phyloP scores from a whole-genome alignment of 92 coral and sea anemone species.

The Phenganax subtilis region DNA sequence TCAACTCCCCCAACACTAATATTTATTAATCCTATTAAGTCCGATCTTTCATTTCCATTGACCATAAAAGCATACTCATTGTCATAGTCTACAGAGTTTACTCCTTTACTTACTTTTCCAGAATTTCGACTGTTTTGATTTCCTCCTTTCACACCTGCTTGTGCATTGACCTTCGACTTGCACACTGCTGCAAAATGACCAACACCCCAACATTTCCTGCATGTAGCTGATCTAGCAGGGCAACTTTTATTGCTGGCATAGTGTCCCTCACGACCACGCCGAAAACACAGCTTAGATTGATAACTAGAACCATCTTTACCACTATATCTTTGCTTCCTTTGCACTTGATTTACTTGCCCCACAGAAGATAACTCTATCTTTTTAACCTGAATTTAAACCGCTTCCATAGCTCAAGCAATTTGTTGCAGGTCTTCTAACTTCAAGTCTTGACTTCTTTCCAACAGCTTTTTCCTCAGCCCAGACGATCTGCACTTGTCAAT shows the following conservation, averaged over 20 bases:
- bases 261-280: constrained; percentile 42
- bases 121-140: not conserved
- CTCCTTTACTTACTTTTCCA: constrained; percentile 16
- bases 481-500: constrained; percentile 47
- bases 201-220: constrained; percentile 27
- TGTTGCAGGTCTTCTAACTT: constrained; percentile 31
- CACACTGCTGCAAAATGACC: constrained; percentile 46
- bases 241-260: constrained; percentile 37
- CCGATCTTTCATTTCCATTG: not conserved
- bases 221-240: constrained; percentile 39
- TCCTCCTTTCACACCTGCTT: constrained; percentile 22
- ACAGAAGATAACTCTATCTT: constrained; percentile 29
- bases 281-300: constrained; percentile 32
- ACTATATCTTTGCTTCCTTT: not conserved
- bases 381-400: constrained; percentile 38
- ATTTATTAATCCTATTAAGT: not conserved
- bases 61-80: constrained; percentile 28
- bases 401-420: constrained; percentile 49
- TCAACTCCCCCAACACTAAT: constrained; percentile 33
- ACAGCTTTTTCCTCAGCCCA: constrained; percentile 31
- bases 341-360: not conserved
- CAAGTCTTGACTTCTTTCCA: constrained; percentile 37
- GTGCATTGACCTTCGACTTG: constrained; percentile 28
- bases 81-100: constrained; percentile 35
- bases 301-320: constrained; percentile 9